Conservation (phyloP, 2,113 vertebrate genomes). For the Talpa occidentalis region DNA sequence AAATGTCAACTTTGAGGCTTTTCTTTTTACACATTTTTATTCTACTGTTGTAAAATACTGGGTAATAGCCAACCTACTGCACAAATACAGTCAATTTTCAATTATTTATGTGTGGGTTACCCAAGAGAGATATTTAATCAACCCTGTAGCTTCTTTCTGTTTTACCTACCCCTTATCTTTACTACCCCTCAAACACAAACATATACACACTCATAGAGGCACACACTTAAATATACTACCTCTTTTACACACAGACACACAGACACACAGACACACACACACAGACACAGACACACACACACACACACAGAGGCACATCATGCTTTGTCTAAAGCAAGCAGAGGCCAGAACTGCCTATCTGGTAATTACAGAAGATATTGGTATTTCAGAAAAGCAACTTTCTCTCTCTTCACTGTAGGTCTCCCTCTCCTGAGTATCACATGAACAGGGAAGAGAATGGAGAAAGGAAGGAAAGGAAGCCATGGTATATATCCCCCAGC, state of each 20-base stretch:
- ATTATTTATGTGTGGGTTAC: conserved; percentile 17
- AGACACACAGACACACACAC: neutral
- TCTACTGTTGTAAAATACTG: conserved; percentile 12
- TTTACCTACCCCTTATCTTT: conserved; percentile 37
- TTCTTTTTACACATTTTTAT: conserved; percentile 48
- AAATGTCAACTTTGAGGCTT: conserved; percentile 42
- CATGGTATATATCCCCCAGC: neutral
- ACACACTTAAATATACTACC: neutral
- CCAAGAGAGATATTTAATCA: conserved; percentile 36
- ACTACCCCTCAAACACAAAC: neutral
- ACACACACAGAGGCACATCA: neutral
- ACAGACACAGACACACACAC: too few relatives aligned
- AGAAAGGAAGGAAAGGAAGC: conserved; percentile 31
- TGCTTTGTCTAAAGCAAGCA: conserved; percentile 40
- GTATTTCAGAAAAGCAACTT: conserved; percentile 21
- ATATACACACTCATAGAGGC: neutral
- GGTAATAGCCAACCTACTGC: conserved; percentile 16
- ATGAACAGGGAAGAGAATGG: neutral
- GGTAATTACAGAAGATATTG: conserved; percentile 30
- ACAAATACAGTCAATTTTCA: conserved; percentile 52
- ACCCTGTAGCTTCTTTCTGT: neutral
- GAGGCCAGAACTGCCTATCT: neutral
- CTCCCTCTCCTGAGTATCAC: conserved; percentile 58
- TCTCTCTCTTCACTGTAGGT: neutral
- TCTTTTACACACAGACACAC: neutral